Percentiles rank a stretch among this genome's conserved stretches.
Conservation (phyloP, 2,888 invertebrate genomes). For the Diogma glabrata region DNA sequence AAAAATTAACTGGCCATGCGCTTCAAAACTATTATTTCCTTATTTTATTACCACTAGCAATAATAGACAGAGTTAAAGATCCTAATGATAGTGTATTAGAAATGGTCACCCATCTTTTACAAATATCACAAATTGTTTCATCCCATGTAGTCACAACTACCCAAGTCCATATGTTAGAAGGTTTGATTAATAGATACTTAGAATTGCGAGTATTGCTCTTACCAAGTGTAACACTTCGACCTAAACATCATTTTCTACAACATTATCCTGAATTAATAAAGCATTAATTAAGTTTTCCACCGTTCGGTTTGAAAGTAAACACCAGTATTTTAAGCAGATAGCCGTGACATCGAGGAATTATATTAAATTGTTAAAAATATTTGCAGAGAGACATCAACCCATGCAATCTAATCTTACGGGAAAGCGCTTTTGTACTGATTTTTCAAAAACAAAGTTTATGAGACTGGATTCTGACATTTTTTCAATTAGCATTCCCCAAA, state of each 20-base stretch:
- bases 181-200: conserved; percentile 7
- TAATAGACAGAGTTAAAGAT: conserved; percentile 5
- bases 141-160: neutral
- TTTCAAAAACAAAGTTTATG: neutral
- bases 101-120: neutral
- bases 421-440: neutral
- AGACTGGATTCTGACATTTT: no score
- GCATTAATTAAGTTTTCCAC: neutral
- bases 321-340: neutral
- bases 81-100: conserved; percentile 9
- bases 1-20: conserved; percentile 9
- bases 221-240: conserved; percentile 14
- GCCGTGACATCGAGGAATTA: neutral
- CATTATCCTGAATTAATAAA: conserved; percentile 17
- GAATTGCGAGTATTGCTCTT: conserved; percentile 11
- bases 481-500: no score
- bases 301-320: neutral
- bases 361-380: neutral
- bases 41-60: conserved; percentile 6
- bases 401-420: neutral
- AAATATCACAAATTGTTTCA: neutral
- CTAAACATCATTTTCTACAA: conserved; percentile 18
- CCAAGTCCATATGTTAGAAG: neutral
- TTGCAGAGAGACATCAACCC: neutral
- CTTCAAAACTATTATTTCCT: conserved; percentile 8